Evolutionary conservation across 2,113 vertebrate genomes (phyloP), one percentile per base, ranked within the genome.

Genomic region (Passer montanus): DNA sequence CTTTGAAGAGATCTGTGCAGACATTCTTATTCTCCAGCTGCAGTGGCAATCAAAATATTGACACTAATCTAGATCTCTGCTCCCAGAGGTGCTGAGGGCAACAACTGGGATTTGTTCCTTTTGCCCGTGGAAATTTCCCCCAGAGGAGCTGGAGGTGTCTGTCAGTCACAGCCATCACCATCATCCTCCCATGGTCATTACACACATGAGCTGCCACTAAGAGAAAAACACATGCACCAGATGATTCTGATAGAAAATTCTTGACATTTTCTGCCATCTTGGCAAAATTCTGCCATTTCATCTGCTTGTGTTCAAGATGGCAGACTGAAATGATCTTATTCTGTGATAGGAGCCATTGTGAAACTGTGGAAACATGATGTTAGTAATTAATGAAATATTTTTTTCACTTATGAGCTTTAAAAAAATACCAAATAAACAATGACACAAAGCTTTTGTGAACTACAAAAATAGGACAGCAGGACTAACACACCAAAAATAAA

Each of bases 261-360:
- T 7, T 82, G 8, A 55, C 31, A 13, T 46, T 20, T 46, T 46
- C 19, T 19, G 44, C 44, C 44, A 20, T 46, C 44, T 46, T 46
- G 44, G 20, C 44, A 50, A 63, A 63, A 22, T 9, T 21, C 10
- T 23, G 10, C 1, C 10, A 3, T 70, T 60, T 77, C 3, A 3
- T 59, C 11, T n/a, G 19, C 1, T 13, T 59, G 9, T 59, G 8
- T 7, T 50, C 13, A 47, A 50, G n/a, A 5, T 21, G 1, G 46
- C 13, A 58, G 31, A 52, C 28, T 49, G 10, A 11, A 13, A 55
- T 37, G 2, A 30, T 26, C 11, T 37, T 4, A 15, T 1, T n/a
- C 11, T 43, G 0, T 4, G 5, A 10, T 4, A 5, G 46, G 11
- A 91, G 62, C 3, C 0, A 1, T 4, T n/a, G 6, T 27, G 24